Evolutionary conservation across 2,888 invertebrate species (phyloP), one percentile per base, ranked within the genome.

Genomic region (Pristionchus maxplancki): DNA sequence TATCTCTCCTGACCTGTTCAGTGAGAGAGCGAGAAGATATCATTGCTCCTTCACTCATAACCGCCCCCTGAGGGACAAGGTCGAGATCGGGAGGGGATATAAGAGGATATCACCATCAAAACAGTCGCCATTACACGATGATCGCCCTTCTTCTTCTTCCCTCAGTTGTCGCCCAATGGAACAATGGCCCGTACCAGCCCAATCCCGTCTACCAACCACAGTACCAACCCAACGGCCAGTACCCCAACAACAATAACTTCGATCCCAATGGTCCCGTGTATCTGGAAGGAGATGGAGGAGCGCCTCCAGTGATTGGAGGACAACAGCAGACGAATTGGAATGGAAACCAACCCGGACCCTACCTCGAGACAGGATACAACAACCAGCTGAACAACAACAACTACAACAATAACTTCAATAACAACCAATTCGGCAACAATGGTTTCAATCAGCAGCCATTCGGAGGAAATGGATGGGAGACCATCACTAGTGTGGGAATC

Each of bases 391-490:
- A 58, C 58, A 58, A 58, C n/a, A 64, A 64, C 31, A 31, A 64
- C 64, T 31, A 34, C 64, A 64, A 64, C 64, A 64, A 64, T 31
- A 71, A 78, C 67, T 34, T 20, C 44, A 44, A 78, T 17, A n/a
- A 44, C 17, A 78, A 78, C 44, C 78, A 78, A 28, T 48, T 15
- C 78, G 34, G 34, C 78, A 78, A 44, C 44, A 78, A 78, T 28
- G 78, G 78, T 11, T 44, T 44, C 78, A 40, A 78, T n/a, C 24
- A 78, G 13, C 78, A 78, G 78, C 31, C 31, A 40, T 44, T 44
- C 78, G 44, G 44, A 40, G n/a, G 67, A 31, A 78, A 78, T 48
- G 74, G 74, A 74, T 78, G 78, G 78, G 78, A 78, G 78, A 78
- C 78, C 1, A 78, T 78, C 15, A n/a, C 24, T 5, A 78, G 13